Evolutionary conservation across 2,888 invertebrate species (phyloP), one percentile per base, ranked within the genome.

Genomic region (Andrena hattorfiana): DNA sequence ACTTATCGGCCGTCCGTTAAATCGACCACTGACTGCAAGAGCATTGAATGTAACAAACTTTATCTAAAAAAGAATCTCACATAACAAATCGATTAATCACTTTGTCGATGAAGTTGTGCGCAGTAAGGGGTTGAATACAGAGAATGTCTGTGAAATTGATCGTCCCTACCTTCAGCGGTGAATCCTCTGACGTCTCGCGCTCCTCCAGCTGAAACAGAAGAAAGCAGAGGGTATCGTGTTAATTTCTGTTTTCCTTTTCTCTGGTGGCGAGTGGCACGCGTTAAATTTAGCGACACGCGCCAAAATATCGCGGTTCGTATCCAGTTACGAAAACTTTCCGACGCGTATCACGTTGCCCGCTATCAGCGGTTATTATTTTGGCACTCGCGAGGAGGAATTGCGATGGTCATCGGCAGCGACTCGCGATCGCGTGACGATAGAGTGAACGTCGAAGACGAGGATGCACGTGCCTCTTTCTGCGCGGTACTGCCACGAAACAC

Each of bases 181-280:
- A 86, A 62, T 80, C 82, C 74, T 86, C 85, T 26, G 85, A 23
- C 32, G 81, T 69, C 76, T 77, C 86, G 87, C 86, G 82, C 66
- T 80, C 76, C 70, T 86, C 86, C 68, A 89, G 70, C 91, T 91
- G 88, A 48, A 90, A 90, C n/a, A 77, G 32, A 77, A 59, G 54
- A 77, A 32, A 26, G 42, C 8, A 49, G 20, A n/a, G 23, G 23
- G 23, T 56, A 56, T 56, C 56, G 23, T 20, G 49, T 80, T 71
- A 80, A 77, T 67, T 54, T 42, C 56, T 56, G 3, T 20, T 13
- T 56, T 56, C 23, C 42, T 16, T 6, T 32, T 23, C 60, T 49
- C 60, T 28, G 4, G 42, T 5, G 42, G 30, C 49, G 49, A n/a
- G 3, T n/a, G 26, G 63, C 3, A 13, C 1, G 42, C 51, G 59